Evolutionary conservation across 2,888 invertebrate species (phyloP).

Genomic region (Pyrochroa serraticornis): DNA sequence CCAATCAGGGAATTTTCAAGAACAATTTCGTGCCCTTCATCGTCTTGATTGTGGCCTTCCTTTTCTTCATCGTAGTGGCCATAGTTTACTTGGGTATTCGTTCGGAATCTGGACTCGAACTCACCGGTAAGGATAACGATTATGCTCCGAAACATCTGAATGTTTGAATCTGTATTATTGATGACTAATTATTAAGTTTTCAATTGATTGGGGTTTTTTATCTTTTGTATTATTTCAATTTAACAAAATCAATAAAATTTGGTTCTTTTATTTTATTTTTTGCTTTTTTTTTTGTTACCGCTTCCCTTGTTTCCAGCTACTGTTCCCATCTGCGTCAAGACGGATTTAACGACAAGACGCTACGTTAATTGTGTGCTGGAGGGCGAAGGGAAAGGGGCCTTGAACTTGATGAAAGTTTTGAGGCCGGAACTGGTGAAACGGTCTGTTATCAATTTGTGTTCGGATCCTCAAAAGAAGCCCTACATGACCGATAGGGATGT

Average conservation of each 20-base stretch:
- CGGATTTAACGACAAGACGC: slow-evolving; percentile 62
- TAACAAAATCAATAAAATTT: slow-evolving; percentile 15
- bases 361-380: slow-evolving; percentile 71
- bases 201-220: slow-evolving; percentile 2
- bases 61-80: slow-evolving; percentile 71
- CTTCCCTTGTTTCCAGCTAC: slow-evolving; percentile 46
- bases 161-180: neutral
- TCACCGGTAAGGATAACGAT: slow-evolving; percentile 58
- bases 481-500: slow-evolving; percentile 70
- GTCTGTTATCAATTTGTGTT: slow-evolving; percentile 65
- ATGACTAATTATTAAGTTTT: neutral
- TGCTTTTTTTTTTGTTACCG: slow-evolving; percentile 8
- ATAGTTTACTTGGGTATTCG: slow-evolving; percentile 72
- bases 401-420: slow-evolving; percentile 68
- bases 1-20: slow-evolving; percentile 60
- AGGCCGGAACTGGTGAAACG: slow-evolving; percentile 68
- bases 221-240: slow-evolving; percentile 13
- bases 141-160: slow-evolving; percentile 13
- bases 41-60: slow-evolving; percentile 65
- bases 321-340: slow-evolving; percentile 64
- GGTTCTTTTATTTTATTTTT: slow-evolving; percentile 10
- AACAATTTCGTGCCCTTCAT: slow-evolving; percentile 70
- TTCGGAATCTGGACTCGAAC: slow-evolving; percentile 64
- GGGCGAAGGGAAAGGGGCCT: slow-evolving; percentile 66
- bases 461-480: slow-evolving; percentile 60